Evolutionary conservation across 2,797 vertebrate species (phyloP).

Genomic region (Sebastes oblongus): DNA sequence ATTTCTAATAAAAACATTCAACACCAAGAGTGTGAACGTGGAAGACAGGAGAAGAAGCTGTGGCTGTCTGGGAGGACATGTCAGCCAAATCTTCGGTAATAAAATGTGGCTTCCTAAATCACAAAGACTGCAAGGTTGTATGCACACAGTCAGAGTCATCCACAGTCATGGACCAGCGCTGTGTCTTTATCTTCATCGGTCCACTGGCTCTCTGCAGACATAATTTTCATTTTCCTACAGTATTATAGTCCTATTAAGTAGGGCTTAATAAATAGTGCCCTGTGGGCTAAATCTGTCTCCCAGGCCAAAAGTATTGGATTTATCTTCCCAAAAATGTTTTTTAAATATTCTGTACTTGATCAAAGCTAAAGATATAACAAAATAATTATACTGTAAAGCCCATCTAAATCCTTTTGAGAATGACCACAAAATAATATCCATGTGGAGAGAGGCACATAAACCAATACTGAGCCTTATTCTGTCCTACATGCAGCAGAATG

Average conservation of each 20-base stretch:
- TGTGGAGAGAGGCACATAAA: neutral
- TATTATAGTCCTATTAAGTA: neutral
- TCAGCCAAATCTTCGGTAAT: no score
- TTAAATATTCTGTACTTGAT: neutral
- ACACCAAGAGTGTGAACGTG: no score
- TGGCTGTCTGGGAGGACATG: no score
- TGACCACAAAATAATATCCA: neutral
- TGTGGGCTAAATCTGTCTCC: neutral
- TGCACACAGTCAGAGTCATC: slow-evolving; percentile 8
- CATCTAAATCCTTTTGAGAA: neutral
- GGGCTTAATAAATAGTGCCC: neutral
- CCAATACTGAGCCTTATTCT: neutral
- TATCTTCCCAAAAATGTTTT: neutral
- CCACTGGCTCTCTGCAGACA: neutral
- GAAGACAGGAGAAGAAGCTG: no score
- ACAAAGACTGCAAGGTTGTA: neutral
- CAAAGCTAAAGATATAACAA: neutral
- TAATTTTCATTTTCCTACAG: neutral
- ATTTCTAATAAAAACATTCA: no score
- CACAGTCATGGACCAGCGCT: neutral
- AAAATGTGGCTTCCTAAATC: no score
- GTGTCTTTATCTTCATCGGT: neutral
- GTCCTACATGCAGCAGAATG: neutral
- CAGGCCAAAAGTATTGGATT: neutral
- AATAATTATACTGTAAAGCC: neutral